phyloP scores from a whole-genome alignment of 2,797 vertebrate species.

The Notoglanidium macrostoma region DNA sequence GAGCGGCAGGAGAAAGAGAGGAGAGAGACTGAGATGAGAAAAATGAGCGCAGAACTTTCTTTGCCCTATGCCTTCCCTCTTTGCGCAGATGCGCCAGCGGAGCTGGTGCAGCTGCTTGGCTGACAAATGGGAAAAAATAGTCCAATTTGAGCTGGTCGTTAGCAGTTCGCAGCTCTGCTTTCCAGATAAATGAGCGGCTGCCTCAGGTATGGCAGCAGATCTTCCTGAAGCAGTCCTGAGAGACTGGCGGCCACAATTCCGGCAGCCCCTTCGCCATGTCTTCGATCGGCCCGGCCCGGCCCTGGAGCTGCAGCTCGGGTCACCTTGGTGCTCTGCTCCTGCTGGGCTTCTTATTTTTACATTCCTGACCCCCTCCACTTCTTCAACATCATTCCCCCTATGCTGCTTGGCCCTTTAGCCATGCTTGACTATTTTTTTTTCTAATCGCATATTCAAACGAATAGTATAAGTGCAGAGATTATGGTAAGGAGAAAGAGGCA shows the following conservation, averaged over 20 bases:
- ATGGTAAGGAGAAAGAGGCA: conserved; percentile 9
- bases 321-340: conserved; percentile 80
- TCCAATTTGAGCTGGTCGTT: conserved; percentile 92
- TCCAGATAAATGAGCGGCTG: conserved; percentile 84
- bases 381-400: conserved; percentile 54
- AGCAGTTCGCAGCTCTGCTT: conserved; percentile 77
- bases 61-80: conserved; percentile 78
- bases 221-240: conserved; percentile 79
- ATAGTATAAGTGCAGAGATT: neutral
- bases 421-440: neutral
- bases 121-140: conserved; percentile 94
- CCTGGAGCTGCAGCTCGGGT: conserved; percentile 74
- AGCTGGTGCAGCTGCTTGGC: conserved; percentile 84
- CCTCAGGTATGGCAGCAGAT: conserved; percentile 86
- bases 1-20: conserved; percentile 50
- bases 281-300: conserved; percentile 72
- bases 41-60: conserved; percentile 83
- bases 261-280: conserved; percentile 75
- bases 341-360: conserved; percentile 80
- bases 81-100: conserved; percentile 81
- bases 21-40: conserved; percentile 79
- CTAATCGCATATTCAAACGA: neutral
- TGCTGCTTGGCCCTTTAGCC: conserved; percentile 4
- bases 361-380: conserved; percentile 55
- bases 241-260: conserved; percentile 71